Evolutionary conservation across 2,888 invertebrate species (phyloP), one percentile per base, ranked within the genome.

Genomic region (Drosophila seclusa): DNA sequence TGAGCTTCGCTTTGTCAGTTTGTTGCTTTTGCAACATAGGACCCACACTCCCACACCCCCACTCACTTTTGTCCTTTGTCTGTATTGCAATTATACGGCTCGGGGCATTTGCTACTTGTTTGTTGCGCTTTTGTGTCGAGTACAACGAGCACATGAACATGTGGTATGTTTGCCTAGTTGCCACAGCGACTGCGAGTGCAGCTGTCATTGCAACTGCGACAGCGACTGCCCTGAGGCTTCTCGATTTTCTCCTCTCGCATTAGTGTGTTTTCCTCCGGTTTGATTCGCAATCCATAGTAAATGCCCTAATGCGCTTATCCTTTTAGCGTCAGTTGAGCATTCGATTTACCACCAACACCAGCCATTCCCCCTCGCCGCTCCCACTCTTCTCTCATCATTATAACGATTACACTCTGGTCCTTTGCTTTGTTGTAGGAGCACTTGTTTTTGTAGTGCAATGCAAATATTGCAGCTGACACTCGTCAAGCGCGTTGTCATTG

Each of bases 261-360:
- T 81, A 77, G 73, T 68, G 64, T 31, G 36, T 65, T 50, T 55
- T 48, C 59, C 45, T 53, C 36, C 18, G 49, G 3, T 48, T 64
- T 49, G 83, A 67, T 78, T 85, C 83, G 69, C 80, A 76, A 75
- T 72, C 82, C 89, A 80, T 78, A 80, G 87, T 88, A 86, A 86
- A 86, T 90, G 81, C 80, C 61, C 60, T 86, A 90, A 86, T 86
- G 89, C 87, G 89, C 90, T 86, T 86, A 86, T 86, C 85, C 85
- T 86, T 90, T 86, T 90, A 86, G 78, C 74, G 68, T 73, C 80
- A 74, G 80, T 85, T 73, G 73, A 80, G 73, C 77, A 80, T 82
- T 80, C 53, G 68, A 67, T 60, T 87, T 68, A 75, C 29, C 49
- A 34, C 36, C 52, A 58, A 53, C 54, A 32, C 36, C 21, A 53